Evolutionary conservation across 2,113 vertebrate species (phyloP), one percentile per base, ranked within the genome.

Genomic region (Lathamus discolor): DNA sequence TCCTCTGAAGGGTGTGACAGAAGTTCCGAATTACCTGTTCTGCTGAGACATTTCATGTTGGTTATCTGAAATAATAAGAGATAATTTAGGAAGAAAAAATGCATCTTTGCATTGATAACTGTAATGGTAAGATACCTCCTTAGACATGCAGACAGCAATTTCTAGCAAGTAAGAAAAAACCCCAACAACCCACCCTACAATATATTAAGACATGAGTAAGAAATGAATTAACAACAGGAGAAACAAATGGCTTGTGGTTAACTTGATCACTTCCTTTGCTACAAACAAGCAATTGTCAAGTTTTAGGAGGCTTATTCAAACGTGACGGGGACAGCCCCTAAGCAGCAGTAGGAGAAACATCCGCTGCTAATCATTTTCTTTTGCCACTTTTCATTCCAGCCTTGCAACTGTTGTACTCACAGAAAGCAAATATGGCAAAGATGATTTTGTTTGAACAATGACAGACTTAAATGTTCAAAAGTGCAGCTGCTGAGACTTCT

Each of bases 161-260:
- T 89, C 77, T 92, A 78, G 17, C n/a, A 87, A 89, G 17, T 43
- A 16, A 78, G 64, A 89, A 49, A 84, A 74, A 25, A 4, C 4
- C 4, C 8, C 18, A n/a, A 24, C 17, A 49, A 9, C 14, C 46
- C 11, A 37, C 23, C 9, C 35, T 83, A 15, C 15, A 62, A 11
- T 76, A 63, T 82, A 68, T 86, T 82, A 87, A 94, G 80, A 64
- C 54, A 54, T 79, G 44, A 49, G n/a, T 84, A 79, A 93, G 62
- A 95, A 93, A 78, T 86, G 69, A 89, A 80, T 79, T 96, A 95
- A 92, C 39, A 82, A 72, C 69, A 88, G 25, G 69, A 91, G 96
- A 87, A 96, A 84, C 88, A 95, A 97, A 93, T 96, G 90, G 86
- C 95, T 86, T 94, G 88, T 93, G 95, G 95, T 95, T 96, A 96